A percentile compares a stretch with the other conserved stretches of the same genome.
Conservation (phyloP, 2,113 vertebrate genomes). For the Erythrolamprus reginae region DNA sequence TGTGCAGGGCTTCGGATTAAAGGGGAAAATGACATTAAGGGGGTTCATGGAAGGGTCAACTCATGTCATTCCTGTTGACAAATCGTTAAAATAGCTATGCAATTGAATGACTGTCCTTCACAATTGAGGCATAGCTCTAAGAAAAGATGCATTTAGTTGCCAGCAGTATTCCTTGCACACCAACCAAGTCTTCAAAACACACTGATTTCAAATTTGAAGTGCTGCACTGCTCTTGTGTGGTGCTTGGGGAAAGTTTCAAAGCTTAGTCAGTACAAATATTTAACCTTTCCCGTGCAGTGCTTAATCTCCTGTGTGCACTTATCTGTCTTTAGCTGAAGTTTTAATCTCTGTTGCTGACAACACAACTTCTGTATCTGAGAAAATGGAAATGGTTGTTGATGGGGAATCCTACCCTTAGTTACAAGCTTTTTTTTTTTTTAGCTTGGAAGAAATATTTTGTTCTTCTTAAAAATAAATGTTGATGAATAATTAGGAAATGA, state of each 20-base stretch:
- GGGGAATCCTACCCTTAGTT: background rate
- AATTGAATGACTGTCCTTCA: background rate
- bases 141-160: background rate
- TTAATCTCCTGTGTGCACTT: background rate
- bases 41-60: background rate
- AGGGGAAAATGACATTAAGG: background rate
- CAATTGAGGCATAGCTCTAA: background rate
- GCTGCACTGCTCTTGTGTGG: background rate
- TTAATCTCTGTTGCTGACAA: background rate
- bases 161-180: background rate
- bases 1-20: background rate
- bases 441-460: slow-evolving; percentile 40
- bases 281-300: background rate
- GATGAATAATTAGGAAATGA: slow-evolving; percentile 55
- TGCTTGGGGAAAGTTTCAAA: background rate
- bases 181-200: background rate
- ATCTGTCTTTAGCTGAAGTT: background rate
- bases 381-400: background rate
- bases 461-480: slow-evolving; percentile 50
- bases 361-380: background rate
- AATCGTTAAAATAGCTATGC: background rate
- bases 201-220: background rate
- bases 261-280: background rate
- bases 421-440: slow-evolving; percentile 30
- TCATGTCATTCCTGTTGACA: background rate